Percentiles rank a stretch among this genome's conserved stretches.
These are phyloP conservation scores for Drosophila prolongata DNA, from an alignment of 2,888 invertebrate genomes.

Conservation along the genomic window DNA sequence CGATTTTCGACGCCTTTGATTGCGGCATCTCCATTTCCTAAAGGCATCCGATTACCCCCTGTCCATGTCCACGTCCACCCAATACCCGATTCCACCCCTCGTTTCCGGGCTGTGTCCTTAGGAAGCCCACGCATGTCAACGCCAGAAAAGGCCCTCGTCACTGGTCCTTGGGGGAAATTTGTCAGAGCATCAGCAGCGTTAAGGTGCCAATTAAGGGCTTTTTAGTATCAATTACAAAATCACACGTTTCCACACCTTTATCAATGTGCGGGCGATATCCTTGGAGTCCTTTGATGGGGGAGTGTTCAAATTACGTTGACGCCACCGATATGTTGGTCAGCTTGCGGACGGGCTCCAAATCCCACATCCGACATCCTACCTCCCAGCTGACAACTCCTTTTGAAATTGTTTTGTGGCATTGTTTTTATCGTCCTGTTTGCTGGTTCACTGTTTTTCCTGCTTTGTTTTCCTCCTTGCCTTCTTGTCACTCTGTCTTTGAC, in stretches of 20 bases:
- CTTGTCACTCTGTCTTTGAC: conserved; percentile 66
- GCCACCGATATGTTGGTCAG: conserved; percentile 63
- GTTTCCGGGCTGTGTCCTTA: conserved; percentile 14
- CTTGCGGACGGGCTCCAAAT: conserved; percentile 32
- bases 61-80: conserved; percentile 18
- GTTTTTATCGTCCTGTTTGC: conserved; percentile 51
- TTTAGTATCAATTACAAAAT: conserved; percentile 85
- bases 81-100: conserved; percentile 4
- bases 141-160: conserved; percentile 42
- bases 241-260: conserved; percentile 81
- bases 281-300: conserved; percentile 29
- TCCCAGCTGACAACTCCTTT: conserved; percentile 36
- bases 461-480: neutral
- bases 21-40: conserved; percentile 60
- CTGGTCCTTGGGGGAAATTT: conserved; percentile 81
- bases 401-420: conserved; percentile 76
- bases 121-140: conserved; percentile 69
- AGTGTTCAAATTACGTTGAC: conserved; percentile 42
- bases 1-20: conserved; percentile 54
- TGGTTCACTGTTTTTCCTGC: conserved; percentile 19
- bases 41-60: conserved; percentile 62
- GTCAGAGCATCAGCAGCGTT: conserved; percentile 82
- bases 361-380: neutral
- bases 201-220: conserved; percentile 85
- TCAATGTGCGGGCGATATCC: conserved; percentile 47